Evolutionary conservation across 2,888 invertebrate species (phyloP).

Genomic region (Caenorhabditis sp.): DNA sequence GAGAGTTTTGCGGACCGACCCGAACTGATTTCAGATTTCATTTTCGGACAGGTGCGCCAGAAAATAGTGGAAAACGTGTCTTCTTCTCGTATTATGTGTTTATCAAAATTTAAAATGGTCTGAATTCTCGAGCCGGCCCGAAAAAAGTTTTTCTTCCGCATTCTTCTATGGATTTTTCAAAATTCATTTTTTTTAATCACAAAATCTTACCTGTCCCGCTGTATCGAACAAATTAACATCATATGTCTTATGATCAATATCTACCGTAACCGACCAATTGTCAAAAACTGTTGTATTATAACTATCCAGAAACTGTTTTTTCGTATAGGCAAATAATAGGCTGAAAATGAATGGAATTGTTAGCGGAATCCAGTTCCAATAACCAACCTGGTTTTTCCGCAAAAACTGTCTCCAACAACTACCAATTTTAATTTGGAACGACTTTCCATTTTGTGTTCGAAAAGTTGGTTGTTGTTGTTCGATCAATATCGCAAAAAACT

Average conservation of each 20-base stretch:
- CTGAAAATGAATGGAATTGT: too few relatives aligned
- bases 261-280: slow-evolving; percentile 61
- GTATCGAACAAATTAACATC: slow-evolving; percentile 64
- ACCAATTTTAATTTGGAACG: slow-evolving; percentile 82
- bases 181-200: too few relatives aligned
- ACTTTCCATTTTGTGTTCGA: neutral
- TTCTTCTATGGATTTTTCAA: too few relatives aligned
- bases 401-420: slow-evolving; percentile 89
- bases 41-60: too few relatives aligned
- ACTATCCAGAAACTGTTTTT: slow-evolving; percentile 56
- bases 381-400: slow-evolving; percentile 84
- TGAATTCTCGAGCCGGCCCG: too few relatives aligned
- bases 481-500: neutral
- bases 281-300: slow-evolving; percentile 65
- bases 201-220: slow-evolving; percentile 63
- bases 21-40: too few relatives aligned
- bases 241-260: slow-evolving; percentile 56
- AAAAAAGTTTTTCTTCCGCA: too few relatives aligned
- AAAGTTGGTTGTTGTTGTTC: neutral
- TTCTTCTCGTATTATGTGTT: too few relatives aligned
- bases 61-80: too few relatives aligned
- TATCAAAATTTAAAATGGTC: too few relatives aligned
- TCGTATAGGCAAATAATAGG: slow-evolving; percentile 62
- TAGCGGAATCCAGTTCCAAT: too few relatives aligned
- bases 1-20: too few relatives aligned